Evolutionary conservation across 2,888 invertebrate species (phyloP), one percentile per base, ranked within the genome.

Genomic region (Drosophila silvestris): DNA sequence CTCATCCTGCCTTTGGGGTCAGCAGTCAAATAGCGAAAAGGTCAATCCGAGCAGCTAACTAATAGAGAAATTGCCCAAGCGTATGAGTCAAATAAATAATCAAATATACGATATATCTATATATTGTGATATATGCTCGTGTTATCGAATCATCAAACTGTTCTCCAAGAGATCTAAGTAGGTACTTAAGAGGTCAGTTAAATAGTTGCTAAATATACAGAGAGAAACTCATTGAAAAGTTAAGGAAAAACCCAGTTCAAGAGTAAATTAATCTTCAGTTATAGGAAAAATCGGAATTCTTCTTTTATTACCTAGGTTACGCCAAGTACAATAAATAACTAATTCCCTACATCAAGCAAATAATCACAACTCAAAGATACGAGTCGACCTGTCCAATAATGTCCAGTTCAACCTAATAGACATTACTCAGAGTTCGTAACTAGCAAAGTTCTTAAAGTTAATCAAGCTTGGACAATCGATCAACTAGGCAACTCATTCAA

Each of bases 41-140:
- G 77, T 79, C 79, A 79, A 66, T 57, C 33, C 41, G 65, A 47
- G 58, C 63, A 50, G 66, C 5, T 51, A 68, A 39, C 79, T 80
- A 70, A 79, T 77, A 77, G 74, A 77, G 81, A 74, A 80, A 73
- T 70, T 64, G 66, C n/a, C 72, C 37, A 68, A 71, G 72, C 64
- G 58, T 65, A 39, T 47, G 33, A 51, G 41, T 41, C 51, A 39
- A 51, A 30, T n/a, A 41, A 53, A 33, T 33, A 37, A n/a, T 19
- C 47, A 26, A 47, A 60, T 32, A 30, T 12, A 62, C 28, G 28
- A 35, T 19, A 52, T 33, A 66, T 59, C 32, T 19, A 56, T 47
- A 39, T 57, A 53, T 62, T 65, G 47, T 47, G 70, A 77, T 68
- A 75, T 61, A 70, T 59, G 63, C 63, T 74, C 44, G 61, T 52